A percentile compares a stretch with the other conserved stretches of the same genome.
These are phyloP conservation scores for Pogonomyrmex californicus DNA, from an alignment of 1,140 invertebrate genomes.

Conservation along the genomic window DNA sequence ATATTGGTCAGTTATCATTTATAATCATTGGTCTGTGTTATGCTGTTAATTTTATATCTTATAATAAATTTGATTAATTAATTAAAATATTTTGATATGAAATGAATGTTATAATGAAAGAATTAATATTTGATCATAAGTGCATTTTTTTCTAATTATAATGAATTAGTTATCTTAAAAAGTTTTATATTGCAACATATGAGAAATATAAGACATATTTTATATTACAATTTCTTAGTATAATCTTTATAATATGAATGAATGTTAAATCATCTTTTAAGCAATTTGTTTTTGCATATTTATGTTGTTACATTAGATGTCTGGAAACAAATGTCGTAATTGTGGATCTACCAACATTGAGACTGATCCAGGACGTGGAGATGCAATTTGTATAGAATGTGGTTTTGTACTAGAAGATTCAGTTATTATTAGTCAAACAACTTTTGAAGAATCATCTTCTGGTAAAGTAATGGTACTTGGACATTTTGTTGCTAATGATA, in stretches of 20 bases:
- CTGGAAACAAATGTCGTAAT: conserved; percentile 93
- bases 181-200: not conserved
- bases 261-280: not conserved
- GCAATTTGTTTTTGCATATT: not conserved
- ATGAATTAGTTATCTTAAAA: not conserved
- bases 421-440: conserved; percentile 98
- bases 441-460: conserved; percentile 97
- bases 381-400: conserved; percentile 98
- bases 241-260: not conserved
- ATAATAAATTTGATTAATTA: not conserved
- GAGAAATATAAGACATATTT: not conserved
- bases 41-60: too few relatives aligned
- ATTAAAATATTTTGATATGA: not conserved
- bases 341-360: conserved; percentile 98
- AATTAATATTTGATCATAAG: not conserved
- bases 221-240: not conserved
- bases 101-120: too few relatives aligned
- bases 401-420: conserved; percentile 98
- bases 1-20: not conserved
- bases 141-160: not conserved
- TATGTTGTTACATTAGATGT: conserved; percentile 81
- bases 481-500: conserved; percentile 96
- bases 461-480: conserved; percentile 96
- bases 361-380: conserved; percentile 96
- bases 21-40: too few relatives aligned